Evolutionary conservation across 2,888 invertebrate species (phyloP).

Genomic region (Oscheius sp.): DNA sequence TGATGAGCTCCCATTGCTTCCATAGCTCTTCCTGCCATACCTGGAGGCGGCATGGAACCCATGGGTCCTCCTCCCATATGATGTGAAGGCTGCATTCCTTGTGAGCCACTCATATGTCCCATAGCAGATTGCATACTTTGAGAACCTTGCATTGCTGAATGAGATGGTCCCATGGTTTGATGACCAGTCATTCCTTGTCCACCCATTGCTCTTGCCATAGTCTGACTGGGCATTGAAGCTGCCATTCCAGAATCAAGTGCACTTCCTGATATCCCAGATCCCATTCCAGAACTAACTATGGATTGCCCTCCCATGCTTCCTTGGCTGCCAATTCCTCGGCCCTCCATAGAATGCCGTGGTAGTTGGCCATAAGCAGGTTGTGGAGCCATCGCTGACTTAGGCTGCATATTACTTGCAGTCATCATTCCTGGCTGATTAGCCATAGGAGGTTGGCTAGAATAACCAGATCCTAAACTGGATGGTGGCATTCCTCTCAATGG

Average conservation of each 20-base stretch:
- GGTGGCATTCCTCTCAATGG: slow-evolving; percentile 11
- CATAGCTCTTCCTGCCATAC: too few species aligned
- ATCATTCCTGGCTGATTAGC: slow-evolving; percentile 1
- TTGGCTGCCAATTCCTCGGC: background rate
- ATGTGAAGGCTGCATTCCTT: background rate
- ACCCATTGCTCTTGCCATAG: background rate
- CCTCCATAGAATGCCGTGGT: background rate
- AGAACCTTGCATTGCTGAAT: background rate
- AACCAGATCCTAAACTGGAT: background rate
- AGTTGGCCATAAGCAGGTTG: background rate
- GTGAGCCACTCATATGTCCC: too few species aligned
- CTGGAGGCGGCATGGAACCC: too few species aligned
- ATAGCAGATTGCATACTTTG: background rate
- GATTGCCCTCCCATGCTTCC: background rate
- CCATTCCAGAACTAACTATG: background rate
- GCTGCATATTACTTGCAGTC: background rate
- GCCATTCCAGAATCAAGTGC: background rate
- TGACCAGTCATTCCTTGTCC: background rate
- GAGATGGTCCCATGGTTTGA: background rate
- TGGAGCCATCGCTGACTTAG: background rate
- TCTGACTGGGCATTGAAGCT: too few species aligned
- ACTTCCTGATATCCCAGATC: background rate
- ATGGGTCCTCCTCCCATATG: background rate
- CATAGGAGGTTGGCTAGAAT: slow-evolving; percentile 16
- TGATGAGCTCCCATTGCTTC: too few species aligned